These are phyloP conservation scores for Oreochromis tanganicae DNA, from an alignment of 2,113 vertebrate genomes.

Conservation along the genomic window DNA sequence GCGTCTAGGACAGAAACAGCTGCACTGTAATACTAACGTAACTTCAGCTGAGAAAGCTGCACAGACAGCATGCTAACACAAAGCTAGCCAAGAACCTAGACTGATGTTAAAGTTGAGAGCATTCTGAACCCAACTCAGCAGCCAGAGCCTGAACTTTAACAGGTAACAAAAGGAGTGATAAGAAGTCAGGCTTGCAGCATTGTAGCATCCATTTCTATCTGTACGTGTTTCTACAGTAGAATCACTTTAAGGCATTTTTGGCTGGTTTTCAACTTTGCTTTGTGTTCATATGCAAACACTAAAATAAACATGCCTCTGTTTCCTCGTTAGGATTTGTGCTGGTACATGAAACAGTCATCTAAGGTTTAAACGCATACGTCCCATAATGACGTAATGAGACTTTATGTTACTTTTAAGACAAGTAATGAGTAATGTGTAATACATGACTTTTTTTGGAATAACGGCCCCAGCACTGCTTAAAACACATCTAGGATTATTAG, in stretches of 20 bases:
- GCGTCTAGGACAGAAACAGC: not conserved
- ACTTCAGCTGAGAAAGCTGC: not conserved
- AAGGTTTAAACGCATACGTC: not conserved
- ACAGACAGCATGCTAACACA: not conserved
- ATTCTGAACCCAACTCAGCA: not conserved
- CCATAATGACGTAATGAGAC: not conserved
- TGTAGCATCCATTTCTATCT: not conserved
- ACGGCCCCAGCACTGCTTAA: fast-evolving
- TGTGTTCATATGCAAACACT: not conserved
- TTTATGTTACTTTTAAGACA: not conserved
- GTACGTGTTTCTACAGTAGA: not conserved
- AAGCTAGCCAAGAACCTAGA: not conserved
- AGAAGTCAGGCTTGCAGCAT: not conserved
- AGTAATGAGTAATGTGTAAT: not conserved
- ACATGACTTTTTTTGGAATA: not conserved
- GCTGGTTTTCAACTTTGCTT: not conserved
- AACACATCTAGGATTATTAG: not conserved
- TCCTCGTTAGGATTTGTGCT: not conserved
- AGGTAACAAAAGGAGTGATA: not conserved
- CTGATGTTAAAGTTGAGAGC: not conserved
- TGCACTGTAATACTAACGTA: fast-evolving
- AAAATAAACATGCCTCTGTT: fast-evolving
- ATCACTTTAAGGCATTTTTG: not conserved
- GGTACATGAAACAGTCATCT: not conserved
- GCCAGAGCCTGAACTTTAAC: fast-evolving